Percentiles rank a stretch among this genome's conserved stretches.
Evolutionary conservation across 2,113 vertebrate species (phyloP).

Genomic region (Laticauda laticaudata): DNA sequence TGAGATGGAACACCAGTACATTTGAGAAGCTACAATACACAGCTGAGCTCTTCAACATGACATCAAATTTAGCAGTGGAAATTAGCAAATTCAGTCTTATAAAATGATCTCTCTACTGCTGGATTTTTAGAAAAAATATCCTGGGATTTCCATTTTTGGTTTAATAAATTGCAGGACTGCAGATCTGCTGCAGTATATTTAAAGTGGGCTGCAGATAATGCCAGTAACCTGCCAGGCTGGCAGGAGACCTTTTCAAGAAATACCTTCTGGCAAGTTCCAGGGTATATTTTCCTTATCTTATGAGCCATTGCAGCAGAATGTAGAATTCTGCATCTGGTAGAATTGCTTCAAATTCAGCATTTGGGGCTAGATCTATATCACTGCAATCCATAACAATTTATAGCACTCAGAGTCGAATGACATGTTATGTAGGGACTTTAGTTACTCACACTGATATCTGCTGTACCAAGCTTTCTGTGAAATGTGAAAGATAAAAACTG

Average conservation of each 20-base stretch:
- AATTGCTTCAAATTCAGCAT: not conserved
- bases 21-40: not conserved
- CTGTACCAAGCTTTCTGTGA: not conserved
- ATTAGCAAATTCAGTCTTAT: not conserved
- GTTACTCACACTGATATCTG: not conserved
- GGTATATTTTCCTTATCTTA: not conserved
- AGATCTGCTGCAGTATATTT: constrained; percentile 27
- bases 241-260: not conserved
- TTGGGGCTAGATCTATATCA: not conserved
- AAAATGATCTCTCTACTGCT: not conserved
- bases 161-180: not conserved
- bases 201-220: constrained; percentile 25
- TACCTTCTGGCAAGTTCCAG: not conserved
- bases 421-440: not conserved
- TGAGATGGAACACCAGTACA: not conserved
- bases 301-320: not conserved
- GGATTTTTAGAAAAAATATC: not conserved
- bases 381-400: not conserved
- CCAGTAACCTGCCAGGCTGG: not conserved
- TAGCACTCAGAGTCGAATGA: not conserved
- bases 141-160: not conserved
- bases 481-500: not conserved
- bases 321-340: not conserved
- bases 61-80: not conserved
- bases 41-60: not conserved